Conservation (phyloP, 2,888 invertebrate genomes). For the Drosophila tripunctata region DNA sequence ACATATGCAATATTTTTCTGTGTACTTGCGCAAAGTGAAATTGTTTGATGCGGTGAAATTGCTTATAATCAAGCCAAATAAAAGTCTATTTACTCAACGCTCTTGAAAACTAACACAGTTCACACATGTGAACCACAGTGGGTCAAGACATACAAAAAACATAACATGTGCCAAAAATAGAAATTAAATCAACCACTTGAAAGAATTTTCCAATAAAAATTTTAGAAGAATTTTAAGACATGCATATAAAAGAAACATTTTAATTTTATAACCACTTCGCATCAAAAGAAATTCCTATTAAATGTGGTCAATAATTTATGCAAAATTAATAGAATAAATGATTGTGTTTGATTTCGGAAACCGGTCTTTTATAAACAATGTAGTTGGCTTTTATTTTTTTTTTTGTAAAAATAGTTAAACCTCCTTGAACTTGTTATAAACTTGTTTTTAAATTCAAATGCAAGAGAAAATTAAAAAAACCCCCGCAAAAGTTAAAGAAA, state of each 20-base stretch:
- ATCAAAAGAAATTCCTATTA: too few species aligned
- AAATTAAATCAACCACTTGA: too few species aligned
- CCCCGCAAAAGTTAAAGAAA: neutral
- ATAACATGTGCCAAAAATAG: too few species aligned
- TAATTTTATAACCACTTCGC: too few species aligned
- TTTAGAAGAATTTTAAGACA: too few species aligned
- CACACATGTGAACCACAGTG: neutral
- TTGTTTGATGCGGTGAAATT: slow-evolving; percentile 40
- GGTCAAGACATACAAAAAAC: too few species aligned
- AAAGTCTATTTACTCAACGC: slow-evolving; percentile 12
- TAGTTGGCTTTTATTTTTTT: neutral
- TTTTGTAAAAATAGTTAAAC: neutral
- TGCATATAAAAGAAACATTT: too few species aligned
- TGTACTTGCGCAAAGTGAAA: slow-evolving; percentile 55
- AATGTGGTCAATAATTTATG: too few species aligned
- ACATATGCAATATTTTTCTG: slow-evolving; percentile 31
- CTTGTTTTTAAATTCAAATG: neutral
- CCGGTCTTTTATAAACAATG: neutral
- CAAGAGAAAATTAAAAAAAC: neutral
- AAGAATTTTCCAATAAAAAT: too few species aligned
- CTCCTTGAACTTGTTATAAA: neutral
- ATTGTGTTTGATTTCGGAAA: neutral
- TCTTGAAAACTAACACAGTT: neutral
- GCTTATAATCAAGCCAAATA: slow-evolving; percentile 7
- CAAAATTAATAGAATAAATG: too few species aligned